phyloP scores from a whole-genome alignment of 2,888 invertebrate species.

The Morinoia aosen region DNA sequence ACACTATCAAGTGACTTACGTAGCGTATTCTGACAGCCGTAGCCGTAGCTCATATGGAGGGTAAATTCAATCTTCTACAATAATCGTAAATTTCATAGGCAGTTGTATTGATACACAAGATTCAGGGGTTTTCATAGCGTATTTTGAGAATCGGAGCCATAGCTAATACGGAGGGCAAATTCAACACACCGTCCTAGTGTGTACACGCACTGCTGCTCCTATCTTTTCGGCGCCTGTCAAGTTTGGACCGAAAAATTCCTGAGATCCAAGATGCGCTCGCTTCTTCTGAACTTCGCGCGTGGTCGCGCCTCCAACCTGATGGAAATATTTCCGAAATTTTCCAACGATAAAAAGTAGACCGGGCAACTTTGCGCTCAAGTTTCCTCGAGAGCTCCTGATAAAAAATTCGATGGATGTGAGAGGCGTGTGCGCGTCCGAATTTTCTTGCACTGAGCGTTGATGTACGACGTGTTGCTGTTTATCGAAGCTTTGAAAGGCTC shows the following conservation, averaged over 20 bases:
- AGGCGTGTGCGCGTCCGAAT: neutral
- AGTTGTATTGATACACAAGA: no score
- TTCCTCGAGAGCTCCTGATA: slow-evolving; percentile 27
- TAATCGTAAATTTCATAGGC: no score
- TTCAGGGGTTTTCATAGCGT: no score
- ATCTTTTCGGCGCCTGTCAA: neutral
- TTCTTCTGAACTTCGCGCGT: neutral
- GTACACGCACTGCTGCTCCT: neutral
- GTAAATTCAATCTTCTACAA: neutral
- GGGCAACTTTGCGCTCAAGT: slow-evolving; percentile 22
- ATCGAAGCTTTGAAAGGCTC: neutral
- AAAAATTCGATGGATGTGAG: slow-evolving; percentile 34
- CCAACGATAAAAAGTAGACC: slow-evolving; percentile 23
- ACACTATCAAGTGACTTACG: no score
- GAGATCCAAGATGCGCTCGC: neutral
- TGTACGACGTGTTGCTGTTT: neutral
- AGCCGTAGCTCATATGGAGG: neutral
- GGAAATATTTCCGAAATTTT: slow-evolving; percentile 34
- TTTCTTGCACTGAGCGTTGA: neutral
- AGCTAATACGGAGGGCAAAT: neutral
- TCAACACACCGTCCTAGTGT: neutral
- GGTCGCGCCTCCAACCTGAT: neutral
- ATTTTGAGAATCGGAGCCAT: no score
- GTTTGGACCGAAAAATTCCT: neutral
- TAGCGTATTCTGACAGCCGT: no score